Conservation (phyloP, 1,140 invertebrate species). For the Trichogramma pretiosum region DNA sequence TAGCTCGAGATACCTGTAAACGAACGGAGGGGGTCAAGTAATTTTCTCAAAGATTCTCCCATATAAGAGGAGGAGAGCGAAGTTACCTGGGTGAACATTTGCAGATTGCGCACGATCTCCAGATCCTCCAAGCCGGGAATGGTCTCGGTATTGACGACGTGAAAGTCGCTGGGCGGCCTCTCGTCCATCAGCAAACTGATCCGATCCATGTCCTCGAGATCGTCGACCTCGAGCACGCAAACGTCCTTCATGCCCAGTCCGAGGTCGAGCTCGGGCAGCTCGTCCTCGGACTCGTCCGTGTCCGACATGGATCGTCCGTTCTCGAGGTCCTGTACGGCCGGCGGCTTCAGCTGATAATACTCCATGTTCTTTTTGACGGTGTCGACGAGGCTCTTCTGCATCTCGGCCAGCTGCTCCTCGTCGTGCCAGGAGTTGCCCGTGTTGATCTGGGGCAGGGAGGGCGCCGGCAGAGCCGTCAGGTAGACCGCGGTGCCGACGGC, state of each 20-base stretch:
- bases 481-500: conserved; percentile 81
- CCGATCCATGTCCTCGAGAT: conserved; percentile 76
- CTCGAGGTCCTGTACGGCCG: conserved; percentile 41
- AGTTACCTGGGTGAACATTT: conserved; percentile 78
- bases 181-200: conserved; percentile 70
- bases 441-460: conserved; percentile 57
- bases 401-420: conserved; percentile 53
- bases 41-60: no score
- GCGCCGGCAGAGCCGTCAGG: conserved; percentile 64
- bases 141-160: conserved; percentile 75
- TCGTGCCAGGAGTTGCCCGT: conserved; percentile 56
- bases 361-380: conserved; percentile 62
- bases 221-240: conserved; percentile 79
- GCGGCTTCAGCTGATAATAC: conserved; percentile 54
- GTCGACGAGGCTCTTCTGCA: conserved; percentile 57
- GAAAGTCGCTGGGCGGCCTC: conserved; percentile 67
- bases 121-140: conserved; percentile 64
- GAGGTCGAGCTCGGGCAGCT: conserved; percentile 66
- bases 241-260: conserved; percentile 73
- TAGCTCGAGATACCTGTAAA: conserved; percentile 69
- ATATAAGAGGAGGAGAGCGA: no score
- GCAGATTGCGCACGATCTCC: conserved; percentile 64
- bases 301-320: conserved; percentile 46
- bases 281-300: conserved; percentile 64
- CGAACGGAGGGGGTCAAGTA: no score